Evolutionary conservation across 2,888 invertebrate species (phyloP).

Genomic region (Zele albiditarsus): DNA sequence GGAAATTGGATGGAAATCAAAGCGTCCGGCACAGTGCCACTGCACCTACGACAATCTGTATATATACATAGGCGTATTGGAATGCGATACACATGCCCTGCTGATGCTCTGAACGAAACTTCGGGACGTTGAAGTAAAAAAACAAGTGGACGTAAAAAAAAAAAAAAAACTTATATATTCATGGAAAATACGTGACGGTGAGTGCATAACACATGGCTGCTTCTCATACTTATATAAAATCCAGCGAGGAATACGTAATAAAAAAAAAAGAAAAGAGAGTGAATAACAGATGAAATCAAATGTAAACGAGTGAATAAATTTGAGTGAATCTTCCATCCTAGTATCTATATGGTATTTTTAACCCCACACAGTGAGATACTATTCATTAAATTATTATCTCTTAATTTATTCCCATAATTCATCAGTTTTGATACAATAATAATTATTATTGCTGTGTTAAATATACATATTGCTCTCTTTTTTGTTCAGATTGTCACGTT

Average conservation of each 20-base stretch:
- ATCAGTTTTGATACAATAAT: too few species aligned
- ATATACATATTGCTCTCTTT: neutral
- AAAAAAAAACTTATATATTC: slow-evolving; percentile 13
- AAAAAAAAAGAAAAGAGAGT: neutral
- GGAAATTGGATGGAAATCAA: slow-evolving; percentile 47
- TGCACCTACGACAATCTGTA: neutral
- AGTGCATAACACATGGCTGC: slow-evolving; percentile 25
- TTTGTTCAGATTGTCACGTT: neutral
- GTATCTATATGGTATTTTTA: too few species aligned
- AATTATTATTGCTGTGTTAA: neutral
- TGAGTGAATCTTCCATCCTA: too few species aligned
- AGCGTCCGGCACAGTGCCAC: slow-evolving; percentile 35
- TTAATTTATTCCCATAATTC: too few species aligned
- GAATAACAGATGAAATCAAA: neutral
- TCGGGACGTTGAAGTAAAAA: slow-evolving; percentile 21
- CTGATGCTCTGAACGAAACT: slow-evolving; percentile 20
- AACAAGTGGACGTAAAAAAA: slow-evolving; percentile 29
- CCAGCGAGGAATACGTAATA: neutral
- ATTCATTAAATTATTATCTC: too few species aligned
- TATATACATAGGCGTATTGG: slow-evolving; percentile 24
- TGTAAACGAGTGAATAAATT: neutral
- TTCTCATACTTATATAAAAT: slow-evolving; percentile 7
- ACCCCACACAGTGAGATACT: too few species aligned
- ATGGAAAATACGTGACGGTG: slow-evolving; percentile 28
- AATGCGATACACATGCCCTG: slow-evolving; percentile 16